Conservation (phyloP, 2,797 vertebrate species). For the Vultur gryphus region DNA sequence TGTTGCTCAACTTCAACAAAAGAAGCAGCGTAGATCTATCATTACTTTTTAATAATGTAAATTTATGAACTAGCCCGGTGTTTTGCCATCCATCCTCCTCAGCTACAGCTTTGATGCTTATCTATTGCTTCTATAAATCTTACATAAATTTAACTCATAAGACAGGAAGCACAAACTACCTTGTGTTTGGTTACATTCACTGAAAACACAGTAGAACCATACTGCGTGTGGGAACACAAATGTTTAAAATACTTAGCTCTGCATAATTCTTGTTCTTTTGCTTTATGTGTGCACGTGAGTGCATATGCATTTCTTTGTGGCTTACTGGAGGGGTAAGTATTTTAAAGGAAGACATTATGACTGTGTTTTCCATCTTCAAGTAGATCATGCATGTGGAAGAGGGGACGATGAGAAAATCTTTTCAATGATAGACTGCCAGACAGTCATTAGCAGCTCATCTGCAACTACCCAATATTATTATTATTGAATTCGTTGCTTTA, state of each 20-base stretch:
- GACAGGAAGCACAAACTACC: background rate
- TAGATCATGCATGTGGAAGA: background rate
- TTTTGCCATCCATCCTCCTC: background rate
- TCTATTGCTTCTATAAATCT: constrained; percentile 29
- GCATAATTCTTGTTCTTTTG: background rate
- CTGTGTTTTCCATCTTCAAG: background rate
- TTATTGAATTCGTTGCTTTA: background rate
- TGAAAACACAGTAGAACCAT: constrained; percentile 17
- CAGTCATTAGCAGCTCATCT: background rate
- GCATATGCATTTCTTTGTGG: background rate
- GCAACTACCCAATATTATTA: background rate
- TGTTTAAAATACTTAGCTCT: constrained; percentile 16
- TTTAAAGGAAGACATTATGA: background rate
- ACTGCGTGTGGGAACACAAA: constrained; percentile 34
- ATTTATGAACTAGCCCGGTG: background rate
- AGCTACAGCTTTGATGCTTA: background rate
- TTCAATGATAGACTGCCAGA: background rate
- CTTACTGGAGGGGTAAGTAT: background rate
- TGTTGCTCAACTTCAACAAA: background rate
- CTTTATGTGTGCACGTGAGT: background rate
- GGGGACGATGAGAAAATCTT: background rate
- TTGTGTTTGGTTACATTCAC: background rate
- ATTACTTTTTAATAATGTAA: background rate
- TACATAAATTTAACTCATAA: constrained; percentile 8
- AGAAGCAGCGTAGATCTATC: background rate